phyloP scores from a whole-genome alignment of 2,113 vertebrate species.

The Astatoreochromis straeleni region DNA sequence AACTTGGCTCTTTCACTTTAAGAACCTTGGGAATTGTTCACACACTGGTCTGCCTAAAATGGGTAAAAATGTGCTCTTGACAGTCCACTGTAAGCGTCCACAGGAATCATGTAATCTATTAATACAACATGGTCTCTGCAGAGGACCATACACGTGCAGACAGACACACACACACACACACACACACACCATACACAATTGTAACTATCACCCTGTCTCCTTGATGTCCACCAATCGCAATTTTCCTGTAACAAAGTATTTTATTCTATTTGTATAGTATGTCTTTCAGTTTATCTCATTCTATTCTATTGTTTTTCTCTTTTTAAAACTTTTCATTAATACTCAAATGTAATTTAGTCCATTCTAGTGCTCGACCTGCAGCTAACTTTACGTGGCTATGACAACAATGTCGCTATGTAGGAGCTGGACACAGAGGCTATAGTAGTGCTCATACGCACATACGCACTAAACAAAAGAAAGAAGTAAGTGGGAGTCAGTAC shows the following conservation, averaged over 20 bases:
- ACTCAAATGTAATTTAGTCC: rapidly evolving
- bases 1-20: background rate
- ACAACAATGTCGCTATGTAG: constrained; percentile 26
- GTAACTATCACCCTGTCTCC: background rate
- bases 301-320: background rate
- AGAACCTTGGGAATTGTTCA: background rate
- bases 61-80: background rate
- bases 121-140: background rate
- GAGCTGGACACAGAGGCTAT: constrained; percentile 27
- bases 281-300: background rate
- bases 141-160: background rate
- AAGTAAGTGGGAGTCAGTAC: constrained; percentile 48
- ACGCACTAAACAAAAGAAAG: constrained; percentile 29
- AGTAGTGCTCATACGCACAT: background rate
- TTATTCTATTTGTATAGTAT: background rate
- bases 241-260: background rate
- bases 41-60: background rate
- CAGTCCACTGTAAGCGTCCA: rapidly evolving
- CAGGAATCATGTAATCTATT: background rate
- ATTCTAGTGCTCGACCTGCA: background rate
- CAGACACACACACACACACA: background rate
- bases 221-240: background rate
- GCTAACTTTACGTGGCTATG: background rate
- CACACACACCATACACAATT: background rate
- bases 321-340: background rate